Evolutionary conservation across 2,113 vertebrate genomes (phyloP).

Genomic region (Colius striatus): DNA sequence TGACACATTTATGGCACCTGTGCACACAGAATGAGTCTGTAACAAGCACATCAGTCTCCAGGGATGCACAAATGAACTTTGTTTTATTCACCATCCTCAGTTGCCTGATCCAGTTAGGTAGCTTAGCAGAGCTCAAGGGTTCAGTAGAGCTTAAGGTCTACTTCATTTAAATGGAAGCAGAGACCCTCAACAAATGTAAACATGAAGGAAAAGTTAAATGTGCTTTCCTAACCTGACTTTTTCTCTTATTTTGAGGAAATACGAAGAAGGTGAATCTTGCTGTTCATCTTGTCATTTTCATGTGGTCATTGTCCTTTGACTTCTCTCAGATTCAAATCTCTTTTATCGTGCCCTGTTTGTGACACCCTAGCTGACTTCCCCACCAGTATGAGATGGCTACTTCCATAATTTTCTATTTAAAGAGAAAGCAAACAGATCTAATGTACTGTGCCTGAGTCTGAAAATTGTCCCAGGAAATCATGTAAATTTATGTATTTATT

Average conservation of each 20-base stretch:
- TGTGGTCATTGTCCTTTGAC: not conserved
- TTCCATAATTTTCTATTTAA: slow-evolving; percentile 6
- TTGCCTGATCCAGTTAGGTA: not conserved
- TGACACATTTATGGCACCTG: not conserved
- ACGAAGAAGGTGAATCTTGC: not conserved
- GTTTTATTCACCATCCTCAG: not conserved
- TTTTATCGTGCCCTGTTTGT: not conserved
- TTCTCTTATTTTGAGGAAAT: not conserved
- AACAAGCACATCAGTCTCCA: not conserved
- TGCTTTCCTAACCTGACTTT: not conserved
- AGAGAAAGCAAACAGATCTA: slow-evolving; percentile 45
- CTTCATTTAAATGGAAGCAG: not conserved
- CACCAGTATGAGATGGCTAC: not conserved
- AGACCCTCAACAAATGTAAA: not conserved
- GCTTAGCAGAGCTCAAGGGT: not conserved
- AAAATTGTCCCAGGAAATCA: slow-evolving; percentile 6
- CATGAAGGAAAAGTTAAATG: not conserved
- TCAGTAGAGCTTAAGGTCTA: not conserved
- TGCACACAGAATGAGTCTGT: not conserved
- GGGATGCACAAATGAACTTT: not conserved
- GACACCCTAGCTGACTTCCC: not conserved
- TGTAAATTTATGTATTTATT: slow-evolving; percentile 11
- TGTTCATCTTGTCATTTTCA: not conserved
- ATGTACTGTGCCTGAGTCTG: not conserved
- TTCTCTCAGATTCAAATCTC: not conserved